Evolutionary conservation across 2,888 invertebrate genomes (phyloP).

Genomic region (Zygothrica quintamaculata): DNA sequence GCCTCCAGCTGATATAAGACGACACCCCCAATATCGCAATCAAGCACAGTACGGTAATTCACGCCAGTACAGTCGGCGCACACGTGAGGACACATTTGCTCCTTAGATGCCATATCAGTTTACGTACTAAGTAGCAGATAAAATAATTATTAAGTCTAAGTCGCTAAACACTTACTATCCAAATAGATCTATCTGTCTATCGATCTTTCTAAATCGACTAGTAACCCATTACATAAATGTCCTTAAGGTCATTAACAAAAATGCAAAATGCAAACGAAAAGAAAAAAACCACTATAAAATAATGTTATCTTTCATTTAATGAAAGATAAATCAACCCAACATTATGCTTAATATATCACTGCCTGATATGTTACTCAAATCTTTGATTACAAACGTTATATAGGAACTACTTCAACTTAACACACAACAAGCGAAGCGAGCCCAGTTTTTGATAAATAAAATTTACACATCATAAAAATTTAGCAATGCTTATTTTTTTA

Average conservation of each 20-base stretch:
- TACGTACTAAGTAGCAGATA: constrained; percentile 72
- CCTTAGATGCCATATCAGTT: constrained; percentile 61
- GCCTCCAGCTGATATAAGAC: constrained; percentile 36
- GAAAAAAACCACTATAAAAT: constrained; percentile 7
- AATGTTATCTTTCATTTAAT: neutral
- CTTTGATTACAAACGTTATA: constrained; percentile 34
- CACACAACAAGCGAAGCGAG: constrained; percentile 41
- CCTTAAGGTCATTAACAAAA: no score
- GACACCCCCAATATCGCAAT: constrained; percentile 32
- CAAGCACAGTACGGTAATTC: constrained; percentile 34
- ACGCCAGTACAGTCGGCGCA: constrained; percentile 53
- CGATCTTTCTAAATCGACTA: no score
- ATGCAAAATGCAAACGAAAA: constrained; percentile 19
- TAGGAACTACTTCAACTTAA: constrained; percentile 48
- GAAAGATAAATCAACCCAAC: neutral
- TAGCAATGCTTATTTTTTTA: neutral
- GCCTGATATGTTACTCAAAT: constrained; percentile 50
- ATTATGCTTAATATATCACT: constrained; percentile 39
- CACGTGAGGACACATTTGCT: constrained; percentile 73
- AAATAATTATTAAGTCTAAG: constrained; percentile 67
- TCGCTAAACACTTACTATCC: constrained; percentile 61
- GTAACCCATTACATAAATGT: no score
- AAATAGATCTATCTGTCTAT: no score
- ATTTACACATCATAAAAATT: constrained; percentile 53
- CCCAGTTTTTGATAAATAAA: constrained; percentile 67